These are phyloP conservation scores for Apostichopus leukothele DNA, from an alignment of 53 echinoderm and acorn worm genomes.

Conservation along the genomic window DNA sequence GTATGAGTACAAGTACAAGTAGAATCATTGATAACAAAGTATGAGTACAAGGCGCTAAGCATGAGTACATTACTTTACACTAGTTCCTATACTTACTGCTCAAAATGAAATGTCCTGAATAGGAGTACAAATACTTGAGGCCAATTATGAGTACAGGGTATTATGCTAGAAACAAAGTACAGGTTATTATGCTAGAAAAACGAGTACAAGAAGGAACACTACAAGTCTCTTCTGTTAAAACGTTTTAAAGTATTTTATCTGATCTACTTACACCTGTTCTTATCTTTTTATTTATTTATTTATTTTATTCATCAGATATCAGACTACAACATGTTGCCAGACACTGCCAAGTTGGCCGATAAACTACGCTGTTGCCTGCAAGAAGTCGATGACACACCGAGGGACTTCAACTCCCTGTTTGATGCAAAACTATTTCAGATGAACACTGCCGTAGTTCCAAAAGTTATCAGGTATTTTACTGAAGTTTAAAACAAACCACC, in stretches of 20 bases:
- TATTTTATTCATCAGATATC: slow-evolving; percentile 64
- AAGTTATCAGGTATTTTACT: slow-evolving; percentile 78
- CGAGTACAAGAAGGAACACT: neutral
- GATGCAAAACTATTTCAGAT: slow-evolving; percentile 72
- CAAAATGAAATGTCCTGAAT: too few relatives aligned
- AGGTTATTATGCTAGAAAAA: neutral
- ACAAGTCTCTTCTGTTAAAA: neutral
- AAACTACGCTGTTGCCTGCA: slow-evolving; percentile 86
- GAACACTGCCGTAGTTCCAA: slow-evolving; percentile 85
- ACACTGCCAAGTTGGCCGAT: slow-evolving; percentile 95
- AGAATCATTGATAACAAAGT: too few relatives aligned
- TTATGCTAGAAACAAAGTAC: neutral
- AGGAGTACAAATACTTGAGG: too few relatives aligned
- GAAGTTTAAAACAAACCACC: neutral
- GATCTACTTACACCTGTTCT: too few relatives aligned
- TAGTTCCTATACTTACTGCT: too few relatives aligned
- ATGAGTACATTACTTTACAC: too few relatives aligned
- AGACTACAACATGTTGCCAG: slow-evolving; percentile 98
- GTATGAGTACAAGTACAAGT: too few relatives aligned
- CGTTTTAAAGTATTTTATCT: too few relatives aligned
- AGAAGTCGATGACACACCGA: slow-evolving; percentile 88
- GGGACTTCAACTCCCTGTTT: slow-evolving; percentile 89
- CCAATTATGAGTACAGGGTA: neutral
- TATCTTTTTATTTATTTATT: too few relatives aligned
- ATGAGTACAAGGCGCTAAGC: too few relatives aligned